These are phyloP conservation scores for Trileptium ribeirensis DNA, from an alignment of 2,888 invertebrate genomes.

Conservation along the genomic window DNA sequence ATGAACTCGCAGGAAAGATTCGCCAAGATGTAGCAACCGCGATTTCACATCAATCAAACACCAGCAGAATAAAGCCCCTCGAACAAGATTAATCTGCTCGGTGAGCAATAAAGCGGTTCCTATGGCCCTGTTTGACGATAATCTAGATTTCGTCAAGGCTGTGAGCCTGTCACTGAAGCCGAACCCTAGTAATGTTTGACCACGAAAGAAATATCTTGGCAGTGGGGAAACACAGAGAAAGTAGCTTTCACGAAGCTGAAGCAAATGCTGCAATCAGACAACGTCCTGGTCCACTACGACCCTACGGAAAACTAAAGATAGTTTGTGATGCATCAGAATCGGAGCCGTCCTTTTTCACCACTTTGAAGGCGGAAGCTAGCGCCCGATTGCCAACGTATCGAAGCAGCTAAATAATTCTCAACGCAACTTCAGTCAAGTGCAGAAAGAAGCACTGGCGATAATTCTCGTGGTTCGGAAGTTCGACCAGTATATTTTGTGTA, in stretches of 20 bases:
- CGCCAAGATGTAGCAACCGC: conserved; percentile 33
- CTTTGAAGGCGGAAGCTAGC: not conserved
- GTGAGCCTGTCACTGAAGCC: conserved; percentile 6
- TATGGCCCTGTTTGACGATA: conserved; percentile 32
- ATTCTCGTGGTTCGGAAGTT: not conserved
- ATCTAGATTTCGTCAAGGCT: conserved; percentile 26
- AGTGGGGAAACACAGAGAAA: conserved; percentile 11
- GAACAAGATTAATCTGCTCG: conserved; percentile 32
- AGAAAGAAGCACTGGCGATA: conserved; percentile 1
- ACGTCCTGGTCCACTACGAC: conserved; percentile 3
- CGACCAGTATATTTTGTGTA: not conserved
- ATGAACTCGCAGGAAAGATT: conserved; percentile 30
- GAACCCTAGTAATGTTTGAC: not conserved
- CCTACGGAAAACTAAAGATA: not conserved
- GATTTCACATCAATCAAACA: conserved; percentile 33
- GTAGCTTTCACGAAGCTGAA: conserved; percentile 20
- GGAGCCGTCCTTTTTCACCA: not conserved
- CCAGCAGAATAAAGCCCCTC: conserved; percentile 32
- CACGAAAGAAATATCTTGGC: not conserved
- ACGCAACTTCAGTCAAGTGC: not conserved
- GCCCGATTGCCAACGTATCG: conserved; percentile 16
- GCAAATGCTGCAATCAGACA: not conserved
- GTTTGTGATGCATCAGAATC: not conserved
- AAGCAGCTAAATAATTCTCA: not conserved
- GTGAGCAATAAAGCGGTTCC: conserved; percentile 30